Evolutionary conservation across 2,888 invertebrate species (phyloP).

Genomic region (Drosophila stalkeri): DNA sequence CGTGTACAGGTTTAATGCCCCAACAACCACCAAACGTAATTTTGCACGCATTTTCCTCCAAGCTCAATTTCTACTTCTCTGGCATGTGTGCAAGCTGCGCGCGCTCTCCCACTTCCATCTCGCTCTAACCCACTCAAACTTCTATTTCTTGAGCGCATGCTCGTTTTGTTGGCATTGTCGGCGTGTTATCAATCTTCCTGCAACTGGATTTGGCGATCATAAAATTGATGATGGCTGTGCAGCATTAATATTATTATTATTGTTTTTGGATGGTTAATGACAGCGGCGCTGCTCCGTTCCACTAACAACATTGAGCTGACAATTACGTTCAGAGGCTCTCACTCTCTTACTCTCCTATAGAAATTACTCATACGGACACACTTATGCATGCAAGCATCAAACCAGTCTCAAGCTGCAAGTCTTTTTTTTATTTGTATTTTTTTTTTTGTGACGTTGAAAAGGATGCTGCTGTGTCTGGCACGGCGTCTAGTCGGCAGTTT

Average conservation of each 20-base stretch:
- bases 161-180: constrained; percentile 55
- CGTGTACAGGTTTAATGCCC: constrained; percentile 56
- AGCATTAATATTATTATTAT: constrained; percentile 33
- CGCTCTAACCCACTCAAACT: constrained; percentile 11
- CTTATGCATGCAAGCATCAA: constrained; percentile 25
- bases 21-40: constrained; percentile 48
- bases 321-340: constrained; percentile 26
- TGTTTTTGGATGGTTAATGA: constrained; percentile 9
- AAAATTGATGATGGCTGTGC: constrained; percentile 59
- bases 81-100: constrained; percentile 45
- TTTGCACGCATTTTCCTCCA: constrained; percentile 64
- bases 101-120: constrained; percentile 32
- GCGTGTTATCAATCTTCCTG: constrained; percentile 56
- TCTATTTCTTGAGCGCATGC: constrained; percentile 44
- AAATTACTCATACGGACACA: constrained; percentile 1
- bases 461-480: constrained; percentile 62
- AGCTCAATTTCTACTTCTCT: constrained; percentile 36
- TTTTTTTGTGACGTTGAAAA: constrained; percentile 31
- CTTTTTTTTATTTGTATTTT: constrained; percentile 25
- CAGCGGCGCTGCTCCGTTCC: constrained; percentile 10
- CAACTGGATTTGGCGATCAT: constrained; percentile 50
- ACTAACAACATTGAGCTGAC: constrained; percentile 5
- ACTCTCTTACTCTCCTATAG: constrained; percentile 9
- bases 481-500: constrained; percentile 56
- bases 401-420: constrained; percentile 61